Conservation (phyloP, 1,140 invertebrate species). For the Drosophila santomea region DNA sequence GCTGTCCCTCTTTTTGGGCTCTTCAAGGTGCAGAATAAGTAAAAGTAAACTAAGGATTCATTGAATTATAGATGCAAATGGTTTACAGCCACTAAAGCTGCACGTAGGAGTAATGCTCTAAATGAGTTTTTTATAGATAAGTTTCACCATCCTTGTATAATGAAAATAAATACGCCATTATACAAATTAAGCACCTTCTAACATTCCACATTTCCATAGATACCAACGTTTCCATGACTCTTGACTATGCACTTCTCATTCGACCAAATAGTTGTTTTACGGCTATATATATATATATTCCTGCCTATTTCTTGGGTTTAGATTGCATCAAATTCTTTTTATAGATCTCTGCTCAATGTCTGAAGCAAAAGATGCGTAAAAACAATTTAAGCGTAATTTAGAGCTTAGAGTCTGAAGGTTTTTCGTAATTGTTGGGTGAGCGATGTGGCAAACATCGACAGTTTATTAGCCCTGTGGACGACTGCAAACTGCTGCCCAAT, state of each 20-base stretch:
- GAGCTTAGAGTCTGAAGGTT: slow-evolving; percentile 59
- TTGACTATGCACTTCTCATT: slow-evolving; percentile 2
- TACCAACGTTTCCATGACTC: neutral
- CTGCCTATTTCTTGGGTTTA: slow-evolving; percentile 16
- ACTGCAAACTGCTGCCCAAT: slow-evolving; percentile 63
- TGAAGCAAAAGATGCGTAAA: slow-evolving; percentile 59
- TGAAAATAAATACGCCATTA: no score
- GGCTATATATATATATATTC: neutral
- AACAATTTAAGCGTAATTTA: slow-evolving; percentile 82
- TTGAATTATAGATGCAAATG: neutral
- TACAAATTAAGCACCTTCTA: no score
- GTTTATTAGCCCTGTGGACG: slow-evolving; percentile 63
- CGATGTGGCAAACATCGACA: slow-evolving; percentile 71
- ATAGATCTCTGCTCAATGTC: slow-evolving; percentile 49
- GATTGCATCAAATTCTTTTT: slow-evolving; percentile 62
- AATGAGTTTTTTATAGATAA: no score
- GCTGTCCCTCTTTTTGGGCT: slow-evolving; percentile 13
- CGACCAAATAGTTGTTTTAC: slow-evolving; percentile 1
- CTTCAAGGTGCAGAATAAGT: neutral
- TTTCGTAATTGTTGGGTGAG: slow-evolving; percentile 58
- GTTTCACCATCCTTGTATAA: no score
- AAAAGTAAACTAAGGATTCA: slow-evolving; percentile 10
- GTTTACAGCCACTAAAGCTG: neutral
- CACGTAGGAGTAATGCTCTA: neutral
- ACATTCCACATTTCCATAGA: neutral